Evolutionary conservation across 2,888 invertebrate species (phyloP), one percentile per base, ranked within the genome.

Genomic region (Biston stratarius): DNA sequence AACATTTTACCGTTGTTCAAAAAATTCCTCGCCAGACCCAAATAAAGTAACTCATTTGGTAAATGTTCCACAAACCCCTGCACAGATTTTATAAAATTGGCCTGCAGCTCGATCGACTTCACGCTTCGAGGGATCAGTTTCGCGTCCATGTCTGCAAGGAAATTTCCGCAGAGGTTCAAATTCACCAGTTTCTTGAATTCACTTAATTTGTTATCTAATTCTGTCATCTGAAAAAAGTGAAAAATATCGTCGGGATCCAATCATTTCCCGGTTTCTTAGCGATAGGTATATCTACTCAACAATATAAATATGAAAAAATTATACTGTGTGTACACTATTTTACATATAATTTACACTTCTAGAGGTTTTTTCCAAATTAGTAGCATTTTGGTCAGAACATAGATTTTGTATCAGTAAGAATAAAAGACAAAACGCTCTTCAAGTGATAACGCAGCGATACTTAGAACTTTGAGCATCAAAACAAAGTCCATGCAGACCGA

Each of bases 1-100:
- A 36, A 36, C 36, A 9, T 24, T 67, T 74, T 81, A 91, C 91
- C 89, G 49, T 81, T 77, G 44, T 69, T 80, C n/a, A 93, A 67
- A 48, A 90, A 81, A 80, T 95, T 95, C 70, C 91, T 87, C 0
- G 92, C 89, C 33, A 95, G 83, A 47, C 95, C 95, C 57, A 95
- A 80, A 74, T 95, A 94, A 5, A 90, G 68, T 55, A 95, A 77
- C 52, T 83, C 79, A 53, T 71, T 64, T 0, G 95, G 95, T 69
- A 85, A 83, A 69, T 69, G 59, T 59, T 86, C 81, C 1, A 80
- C 81, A 64, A 95, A 86, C 10, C 71, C 69, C 8, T 80, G 77
- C 14, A 95, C 57, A 70, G 82, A 77, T 6, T 70, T 76, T 40
- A 95, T 87, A 67, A 87, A 73, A 81, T 95, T 95, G 14, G 89